Conservation (phyloP, 2,113 vertebrate species). For the Gymnarchus niloticus region DNA sequence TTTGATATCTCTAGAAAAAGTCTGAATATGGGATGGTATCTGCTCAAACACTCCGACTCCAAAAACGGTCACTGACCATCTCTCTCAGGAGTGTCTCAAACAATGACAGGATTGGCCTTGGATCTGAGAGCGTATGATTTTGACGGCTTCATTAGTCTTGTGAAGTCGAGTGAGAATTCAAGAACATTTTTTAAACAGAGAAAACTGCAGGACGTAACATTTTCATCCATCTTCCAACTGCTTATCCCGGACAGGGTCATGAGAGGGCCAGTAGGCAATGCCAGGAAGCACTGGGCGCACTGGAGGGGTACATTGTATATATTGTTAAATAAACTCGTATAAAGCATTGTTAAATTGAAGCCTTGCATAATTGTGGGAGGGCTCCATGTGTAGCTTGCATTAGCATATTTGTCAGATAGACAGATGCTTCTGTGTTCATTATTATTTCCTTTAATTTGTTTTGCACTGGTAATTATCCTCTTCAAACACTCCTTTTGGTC, state of each 20-base stretch:
- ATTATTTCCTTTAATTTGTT: slow-evolving; percentile 6
- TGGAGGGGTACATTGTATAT: background rate
- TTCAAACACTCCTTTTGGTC: background rate
- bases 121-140: background rate
- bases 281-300: background rate
- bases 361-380: background rate
- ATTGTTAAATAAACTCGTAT: no score
- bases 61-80: background rate
- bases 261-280: background rate
- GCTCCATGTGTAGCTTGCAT: background rate
- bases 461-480: background rate
- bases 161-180: background rate
- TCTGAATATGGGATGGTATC: background rate
- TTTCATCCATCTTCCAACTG: background rate
- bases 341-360: no score
- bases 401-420: background rate
- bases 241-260: background rate
- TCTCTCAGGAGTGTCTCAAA: background rate
- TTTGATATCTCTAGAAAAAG: background rate
- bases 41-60: background rate
- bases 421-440: background rate
- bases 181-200: background rate
- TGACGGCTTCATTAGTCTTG: background rate
- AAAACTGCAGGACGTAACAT: background rate
- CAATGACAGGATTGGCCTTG: background rate